Evolutionary conservation across 2,888 invertebrate species (phyloP).

Genomic region (Sipunculus nudus): DNA sequence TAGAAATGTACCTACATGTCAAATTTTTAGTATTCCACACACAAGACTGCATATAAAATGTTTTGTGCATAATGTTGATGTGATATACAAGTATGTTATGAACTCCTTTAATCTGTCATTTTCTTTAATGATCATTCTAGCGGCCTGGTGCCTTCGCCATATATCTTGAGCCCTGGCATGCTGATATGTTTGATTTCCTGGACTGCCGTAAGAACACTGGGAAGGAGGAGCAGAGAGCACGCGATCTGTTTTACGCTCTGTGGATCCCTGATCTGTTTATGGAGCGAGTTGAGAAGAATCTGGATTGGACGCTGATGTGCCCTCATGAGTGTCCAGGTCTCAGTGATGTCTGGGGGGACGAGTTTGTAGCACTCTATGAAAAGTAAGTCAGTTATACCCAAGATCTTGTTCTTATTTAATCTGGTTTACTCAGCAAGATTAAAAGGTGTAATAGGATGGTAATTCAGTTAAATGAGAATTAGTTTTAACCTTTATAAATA

Average conservation of each 20-base stretch:
- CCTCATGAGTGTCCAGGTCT: slow-evolving; percentile 92
- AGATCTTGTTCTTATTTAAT: too few species aligned
- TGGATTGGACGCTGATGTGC: slow-evolving; percentile 95
- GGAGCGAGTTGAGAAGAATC: slow-evolving; percentile 83
- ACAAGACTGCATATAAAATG: too few species aligned
- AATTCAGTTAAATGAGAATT: too few species aligned
- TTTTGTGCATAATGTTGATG: too few species aligned
- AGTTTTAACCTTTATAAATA: too few species aligned
- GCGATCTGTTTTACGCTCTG: slow-evolving; percentile 94
- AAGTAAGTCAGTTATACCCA: slow-evolving; percentile 69
- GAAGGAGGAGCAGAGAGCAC: slow-evolving; percentile 91
- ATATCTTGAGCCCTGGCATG: slow-evolving; percentile 99
- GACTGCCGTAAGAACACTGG: slow-evolving; percentile 91
- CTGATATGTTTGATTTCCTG: slow-evolving; percentile 94
- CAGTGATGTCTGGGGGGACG: slow-evolving; percentile 91
- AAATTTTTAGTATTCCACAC: too few species aligned
- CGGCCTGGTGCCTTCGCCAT: slow-evolving; percentile 97
- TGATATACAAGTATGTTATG: too few species aligned
- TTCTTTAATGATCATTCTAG: slow-evolving; percentile 57
- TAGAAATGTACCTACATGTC: too few species aligned
- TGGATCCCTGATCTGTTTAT: slow-evolving; percentile 99
- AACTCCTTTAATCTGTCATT: too few species aligned
- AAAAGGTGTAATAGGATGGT: too few species aligned
- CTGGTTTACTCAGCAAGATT: too few species aligned
- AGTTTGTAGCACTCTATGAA: slow-evolving; percentile 88